Evolutionary conservation across 2,113 vertebrate genomes (phyloP), one percentile per base, ranked within the genome.

Genomic region (Corapipo altera): DNA sequence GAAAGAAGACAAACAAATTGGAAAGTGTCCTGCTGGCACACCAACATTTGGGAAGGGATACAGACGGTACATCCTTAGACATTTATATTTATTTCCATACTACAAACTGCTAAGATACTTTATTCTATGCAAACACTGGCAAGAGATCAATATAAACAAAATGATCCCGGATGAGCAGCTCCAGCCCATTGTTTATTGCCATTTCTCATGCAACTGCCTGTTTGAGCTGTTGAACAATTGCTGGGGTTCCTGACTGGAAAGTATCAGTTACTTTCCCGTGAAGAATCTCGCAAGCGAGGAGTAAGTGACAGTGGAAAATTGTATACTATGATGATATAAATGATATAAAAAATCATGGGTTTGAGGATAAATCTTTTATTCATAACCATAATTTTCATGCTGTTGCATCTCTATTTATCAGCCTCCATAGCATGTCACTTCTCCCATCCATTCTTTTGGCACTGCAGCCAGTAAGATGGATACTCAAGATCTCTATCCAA

Each of bases 361-460:
- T 64, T 88, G 81, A 81, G 44, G 52, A 83, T 93, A 89, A 88
- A 91, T 92, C 66, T 96, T 96, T 96, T 97, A 96, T 97, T 97
- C 91, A 89, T 88, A 91, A 51, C 86, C 82, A 94, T 92, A 86
- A 96, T 95, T 95, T 96, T 72, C 80, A 83, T 35, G 28, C 95
- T 96, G 27, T 94, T 93, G 96, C 86, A 88, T 94, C 85, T 94
- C 74, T 91, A 62, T 94, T 94, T 95, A 93, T 96, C 96, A 94
- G 92, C 85, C 82, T 96, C 89, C 85, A 52, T 95, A 92, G 85
- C 62, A 86, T 65, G 91, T 65, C 80, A 85, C 94, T 89, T 89
- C 94, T 85, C 89, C 72, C 92, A 75, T 91, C 86, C 72, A 71
- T 92, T 95, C 88, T 89, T 96, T 69, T 91, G 91, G 73, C 73